Evolutionary conservation across 1,140 invertebrate genomes (phyloP), one percentile per base, ranked within the genome.

Genomic region (Medauroidea extradentata): DNA sequence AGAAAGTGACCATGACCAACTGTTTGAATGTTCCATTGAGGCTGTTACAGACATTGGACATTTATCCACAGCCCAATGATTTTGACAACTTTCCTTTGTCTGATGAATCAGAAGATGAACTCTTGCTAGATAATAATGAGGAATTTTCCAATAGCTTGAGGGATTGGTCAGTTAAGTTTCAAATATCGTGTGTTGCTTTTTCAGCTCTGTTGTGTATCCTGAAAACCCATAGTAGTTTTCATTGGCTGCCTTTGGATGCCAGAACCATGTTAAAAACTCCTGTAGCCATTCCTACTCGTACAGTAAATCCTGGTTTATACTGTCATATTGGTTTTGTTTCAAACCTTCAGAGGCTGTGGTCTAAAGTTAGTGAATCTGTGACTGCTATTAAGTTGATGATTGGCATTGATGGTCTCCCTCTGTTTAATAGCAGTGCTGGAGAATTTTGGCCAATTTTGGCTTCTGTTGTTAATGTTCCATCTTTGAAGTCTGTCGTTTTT

Each of bases 371-470:
- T 9, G 29, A n/a, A 7, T 14, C 23, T 14, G 51, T 27, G 9
- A 11, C 23, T 2, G 27, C n/a, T 14, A 34, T 53, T 34, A 38
- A 53, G 14, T 27, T 53, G 14, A 27, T 53, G 18, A 34, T 53
- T 11, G 9, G 51, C 2, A 53, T 53, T 18, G 51, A 53, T 19
- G 51, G 51, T 27, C 51, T 53, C 8, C 51, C 29, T 27, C 18
- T 53, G 23, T 53, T 53, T 18, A 53, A 53, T 4, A 11, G 23
- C 13, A 53, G 29, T 27, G 38, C 51, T 14, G 29, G 29, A 18
- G 14, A 25, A 34, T 38, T 53, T 34, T 53, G 51, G 51, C 51
- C 51, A 2, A 53, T 53, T 34, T 27, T 53, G 24, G 29, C 18
- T 27, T 53, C 51, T 3, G 23, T 53, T 53, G 27, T 53, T 34